phyloP scores from a whole-genome alignment of 2,888 invertebrate species.

The Bembecia ichneumoniformis region DNA sequence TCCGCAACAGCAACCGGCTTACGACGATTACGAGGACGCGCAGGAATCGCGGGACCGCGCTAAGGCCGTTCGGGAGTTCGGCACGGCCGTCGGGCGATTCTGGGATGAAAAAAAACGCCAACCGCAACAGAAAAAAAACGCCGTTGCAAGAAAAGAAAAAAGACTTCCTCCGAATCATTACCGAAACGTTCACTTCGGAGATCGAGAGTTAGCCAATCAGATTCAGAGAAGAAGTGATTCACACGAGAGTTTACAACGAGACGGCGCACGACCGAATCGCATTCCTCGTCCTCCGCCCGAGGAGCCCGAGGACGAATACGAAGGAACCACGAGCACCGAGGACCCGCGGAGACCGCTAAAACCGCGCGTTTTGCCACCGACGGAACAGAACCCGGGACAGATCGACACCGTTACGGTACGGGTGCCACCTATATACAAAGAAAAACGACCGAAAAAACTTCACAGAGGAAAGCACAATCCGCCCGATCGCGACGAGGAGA shows the following conservation, averaged over 20 bases:
- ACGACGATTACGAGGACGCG: constrained; percentile 56
- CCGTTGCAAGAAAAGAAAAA: constrained; percentile 11
- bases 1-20: constrained; percentile 19
- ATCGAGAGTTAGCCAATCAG: constrained; percentile 36
- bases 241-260: constrained; percentile 35
- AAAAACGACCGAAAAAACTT: constrained; percentile 55
- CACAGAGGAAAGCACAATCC: constrained; percentile 37
- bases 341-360: constrained; percentile 48
- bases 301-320: constrained; percentile 34
- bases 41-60: constrained; percentile 50
- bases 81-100: constrained; percentile 52
- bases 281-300: constrained; percentile 29
- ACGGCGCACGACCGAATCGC: constrained; percentile 27
- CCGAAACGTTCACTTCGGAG: constrained; percentile 57
- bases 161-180: constrained; percentile 43
- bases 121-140: constrained; percentile 12
- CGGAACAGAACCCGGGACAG: constrained; percentile 61
- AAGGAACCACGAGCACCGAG: constrained; percentile 58
- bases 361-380: constrained; percentile 60
- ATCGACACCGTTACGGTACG: constrained; percentile 66
- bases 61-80: constrained; percentile 45
- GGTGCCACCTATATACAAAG: constrained; percentile 62
- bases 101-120: constrained; percentile 43
- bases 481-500: constrained; percentile 21
- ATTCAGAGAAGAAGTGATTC: constrained; percentile 23